These are phyloP conservation scores for Colossoma macropomum DNA, from an alignment of 2,113 vertebrate genomes.

Conservation along the genomic window DNA sequence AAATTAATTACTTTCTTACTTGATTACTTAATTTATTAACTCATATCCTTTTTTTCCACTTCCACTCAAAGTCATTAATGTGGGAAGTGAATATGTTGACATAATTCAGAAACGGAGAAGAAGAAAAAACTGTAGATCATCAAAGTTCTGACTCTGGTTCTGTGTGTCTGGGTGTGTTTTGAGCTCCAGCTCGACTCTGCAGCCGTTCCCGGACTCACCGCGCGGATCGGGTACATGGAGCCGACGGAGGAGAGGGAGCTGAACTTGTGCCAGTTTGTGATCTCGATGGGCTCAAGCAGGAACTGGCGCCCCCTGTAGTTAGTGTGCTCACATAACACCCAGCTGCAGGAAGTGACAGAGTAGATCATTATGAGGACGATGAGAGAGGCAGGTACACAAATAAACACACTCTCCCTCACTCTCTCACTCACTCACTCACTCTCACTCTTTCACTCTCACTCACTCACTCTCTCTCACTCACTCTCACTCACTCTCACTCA, in stretches of 20 bases:
- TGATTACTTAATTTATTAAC: no score
- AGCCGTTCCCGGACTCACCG: no score
- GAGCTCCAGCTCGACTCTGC: no score
- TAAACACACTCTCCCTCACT: constrained; percentile 47
- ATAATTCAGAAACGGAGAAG: no score
- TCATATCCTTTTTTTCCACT: no score
- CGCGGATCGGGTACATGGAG: constrained; percentile 89
- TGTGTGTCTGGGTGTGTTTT: no score
- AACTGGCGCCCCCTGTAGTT: constrained; percentile 95
- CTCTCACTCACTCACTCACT: constrained; percentile 55
- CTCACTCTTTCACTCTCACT: constrained; percentile 46
- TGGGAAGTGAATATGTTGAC: no score
- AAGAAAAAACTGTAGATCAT: no score
- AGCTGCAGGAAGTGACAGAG: constrained; percentile 73
- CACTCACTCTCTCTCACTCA: constrained; percentile 51
- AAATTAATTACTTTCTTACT: no score
- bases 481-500: constrained; percentile 65
- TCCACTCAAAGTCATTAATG: no score
- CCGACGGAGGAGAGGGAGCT: constrained; percentile 86
- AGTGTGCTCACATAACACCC: constrained; percentile 92
- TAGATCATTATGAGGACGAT: neutral
- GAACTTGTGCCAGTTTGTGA: constrained; percentile 93
- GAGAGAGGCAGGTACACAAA: neutral
- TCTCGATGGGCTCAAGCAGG: constrained; percentile 86
- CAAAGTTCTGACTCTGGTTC: no score